Conservation (phyloP, 1,140 invertebrate genomes). For the Caenorhabditis inopinata region DNA sequence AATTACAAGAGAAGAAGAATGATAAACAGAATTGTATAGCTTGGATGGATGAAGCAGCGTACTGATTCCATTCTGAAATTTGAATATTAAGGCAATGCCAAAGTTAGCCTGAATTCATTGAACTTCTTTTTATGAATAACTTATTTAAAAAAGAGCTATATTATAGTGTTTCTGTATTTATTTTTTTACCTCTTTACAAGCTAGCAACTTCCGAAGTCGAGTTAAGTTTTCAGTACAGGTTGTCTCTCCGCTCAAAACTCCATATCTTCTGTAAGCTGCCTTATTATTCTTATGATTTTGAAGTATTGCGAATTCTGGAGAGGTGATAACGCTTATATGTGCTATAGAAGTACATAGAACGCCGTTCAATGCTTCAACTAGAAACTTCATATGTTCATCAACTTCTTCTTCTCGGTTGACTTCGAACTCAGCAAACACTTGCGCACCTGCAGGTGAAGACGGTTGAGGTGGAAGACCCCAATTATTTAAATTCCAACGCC, state of each 20-base stretch:
- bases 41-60: conserved; percentile 45
- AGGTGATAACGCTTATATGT: conserved; percentile 73
- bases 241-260: conserved; percentile 86
- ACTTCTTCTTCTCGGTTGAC: conserved; percentile 69
- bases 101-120: too few relatives aligned
- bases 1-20: conserved; percentile 33
- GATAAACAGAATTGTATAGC: conserved; percentile 42
- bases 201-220: conserved; percentile 92
- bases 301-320: conserved; percentile 73
- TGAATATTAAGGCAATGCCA: too few relatives aligned
- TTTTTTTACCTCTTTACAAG: conserved; percentile 77
- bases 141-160: too few relatives aligned
- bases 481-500: conserved; percentile 68
- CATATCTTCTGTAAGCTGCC: conserved; percentile 72
- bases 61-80: conserved; percentile 44
- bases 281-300: conserved; percentile 5
- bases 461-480: conserved; percentile 86
- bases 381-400: conserved; percentile 80
- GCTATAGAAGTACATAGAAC: conserved; percentile 92
- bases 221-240: conserved; percentile 98
- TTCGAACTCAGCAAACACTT: conserved; percentile 88
- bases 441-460: conserved; percentile 85
- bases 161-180: too few relatives aligned
- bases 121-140: too few relatives aligned
- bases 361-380: conserved; percentile 85